These are phyloP conservation scores for Euura lappo DNA, from an alignment of 1,140 invertebrate genomes.

Conservation along the genomic window DNA sequence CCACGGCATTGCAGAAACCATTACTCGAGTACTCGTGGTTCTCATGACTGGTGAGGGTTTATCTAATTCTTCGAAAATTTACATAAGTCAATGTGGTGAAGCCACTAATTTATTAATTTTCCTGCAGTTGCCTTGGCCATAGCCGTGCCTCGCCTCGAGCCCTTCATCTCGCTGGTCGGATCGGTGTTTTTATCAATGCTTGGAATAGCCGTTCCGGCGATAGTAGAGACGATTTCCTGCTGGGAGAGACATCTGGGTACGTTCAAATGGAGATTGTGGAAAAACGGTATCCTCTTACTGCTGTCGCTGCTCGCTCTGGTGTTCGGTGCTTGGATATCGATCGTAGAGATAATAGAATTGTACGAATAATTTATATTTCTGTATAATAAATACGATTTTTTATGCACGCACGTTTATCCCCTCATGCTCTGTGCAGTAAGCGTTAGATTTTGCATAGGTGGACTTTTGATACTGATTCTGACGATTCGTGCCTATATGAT, in stretches of 20 bases:
- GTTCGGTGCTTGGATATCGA: slow-evolving; percentile 69
- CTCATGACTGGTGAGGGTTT: slow-evolving; percentile 53
- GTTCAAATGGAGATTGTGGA: slow-evolving; percentile 68
- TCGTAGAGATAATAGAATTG: slow-evolving; percentile 64
- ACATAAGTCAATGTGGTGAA: too few relatives aligned
- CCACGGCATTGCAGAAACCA: slow-evolving; percentile 70
- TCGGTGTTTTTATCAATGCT: slow-evolving; percentile 88
- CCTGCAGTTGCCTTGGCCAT: slow-evolving; percentile 73
- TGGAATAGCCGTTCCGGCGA: slow-evolving; percentile 73
- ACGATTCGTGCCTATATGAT: too few relatives aligned
- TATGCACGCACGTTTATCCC: too few relatives aligned
- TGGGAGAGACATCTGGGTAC: slow-evolving; percentile 67
- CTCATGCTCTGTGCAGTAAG: too few relatives aligned
- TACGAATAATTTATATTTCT: slow-evolving; percentile 28
- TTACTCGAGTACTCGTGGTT: slow-evolving; percentile 65
- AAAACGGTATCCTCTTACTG: slow-evolving; percentile 68
- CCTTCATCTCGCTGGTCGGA: slow-evolving; percentile 89
- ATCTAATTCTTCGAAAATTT: too few relatives aligned
- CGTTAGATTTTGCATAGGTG: too few relatives aligned
- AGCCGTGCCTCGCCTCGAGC: slow-evolving; percentile 79
- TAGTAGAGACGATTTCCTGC: slow-evolving; percentile 78
- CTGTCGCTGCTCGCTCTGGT: slow-evolving; percentile 70
- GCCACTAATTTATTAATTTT: not conserved
- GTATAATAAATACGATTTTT: too few relatives aligned
- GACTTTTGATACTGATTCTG: too few relatives aligned